Evolutionary conservation across 2,888 invertebrate species (phyloP).

Genomic region (Dryadula phaetusa): DNA sequence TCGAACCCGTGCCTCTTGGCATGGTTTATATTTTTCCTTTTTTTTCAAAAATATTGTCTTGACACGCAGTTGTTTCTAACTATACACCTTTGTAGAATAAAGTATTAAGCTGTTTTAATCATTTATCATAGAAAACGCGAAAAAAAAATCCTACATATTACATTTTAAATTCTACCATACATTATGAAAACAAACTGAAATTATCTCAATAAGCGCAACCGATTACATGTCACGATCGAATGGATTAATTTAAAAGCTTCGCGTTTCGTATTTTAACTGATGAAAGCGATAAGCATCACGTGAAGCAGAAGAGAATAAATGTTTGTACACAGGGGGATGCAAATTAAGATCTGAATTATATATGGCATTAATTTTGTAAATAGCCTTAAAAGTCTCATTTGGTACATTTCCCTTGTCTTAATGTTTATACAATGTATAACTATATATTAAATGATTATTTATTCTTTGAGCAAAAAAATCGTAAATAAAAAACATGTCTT

Average conservation of each 20-base stretch:
- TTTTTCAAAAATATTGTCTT: too few relatives aligned
- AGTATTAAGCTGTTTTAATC: too few relatives aligned
- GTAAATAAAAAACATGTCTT: too few relatives aligned
- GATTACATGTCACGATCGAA: constrained; percentile 24
- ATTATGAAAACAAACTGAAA: constrained; percentile 5
- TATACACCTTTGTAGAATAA: too few relatives aligned
- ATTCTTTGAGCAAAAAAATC: too few relatives aligned
- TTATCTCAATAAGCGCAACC: constrained; percentile 19
- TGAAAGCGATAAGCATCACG: constrained; percentile 32
- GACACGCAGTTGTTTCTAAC: too few relatives aligned
- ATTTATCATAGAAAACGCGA: too few relatives aligned
- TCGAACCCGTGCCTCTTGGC: too few relatives aligned
- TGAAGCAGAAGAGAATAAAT: constrained; percentile 24
- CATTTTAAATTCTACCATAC: not conserved
- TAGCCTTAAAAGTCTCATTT: constrained; percentile 1
- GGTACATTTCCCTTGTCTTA: not conserved
- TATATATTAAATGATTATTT: too few relatives aligned
- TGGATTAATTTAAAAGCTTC: constrained; percentile 27
- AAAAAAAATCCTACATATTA: not conserved
- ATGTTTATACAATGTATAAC: not conserved
- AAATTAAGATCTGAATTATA: constrained; percentile 20
- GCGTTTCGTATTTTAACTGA: constrained; percentile 24
- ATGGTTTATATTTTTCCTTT: too few relatives aligned
- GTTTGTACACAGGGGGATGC: constrained; percentile 1
- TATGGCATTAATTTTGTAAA: constrained; percentile 8